These are phyloP conservation scores for Horisme vitalbata DNA, from an alignment of 2,888 invertebrate species.

Conservation along the genomic window DNA sequence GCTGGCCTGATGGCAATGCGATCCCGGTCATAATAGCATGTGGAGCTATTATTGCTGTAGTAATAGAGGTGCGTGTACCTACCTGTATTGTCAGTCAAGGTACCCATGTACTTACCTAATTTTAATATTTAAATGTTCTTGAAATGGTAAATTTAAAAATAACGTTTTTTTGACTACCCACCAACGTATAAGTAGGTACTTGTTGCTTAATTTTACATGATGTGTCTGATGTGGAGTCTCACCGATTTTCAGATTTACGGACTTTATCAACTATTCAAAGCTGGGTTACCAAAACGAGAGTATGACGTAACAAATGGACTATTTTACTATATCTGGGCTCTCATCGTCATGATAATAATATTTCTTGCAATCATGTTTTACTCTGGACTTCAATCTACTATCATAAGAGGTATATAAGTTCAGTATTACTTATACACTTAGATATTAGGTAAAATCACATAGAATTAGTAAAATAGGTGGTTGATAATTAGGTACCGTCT, in stretches of 20 bases:
- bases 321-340: constrained; percentile 71
- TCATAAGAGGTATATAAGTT: constrained; percentile 62
- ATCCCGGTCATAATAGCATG: constrained; percentile 73
- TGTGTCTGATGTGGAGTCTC: too few species aligned
- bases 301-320: constrained; percentile 73
- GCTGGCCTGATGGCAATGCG: constrained; percentile 77
- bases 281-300: constrained; percentile 65
- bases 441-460: too few species aligned
- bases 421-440: too few species aligned
- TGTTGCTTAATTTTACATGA: too few species aligned
- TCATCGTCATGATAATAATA: constrained; percentile 70
- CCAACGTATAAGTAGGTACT: too few species aligned
- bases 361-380: constrained; percentile 76
- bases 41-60: constrained; percentile 67
- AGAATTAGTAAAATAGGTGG: too few species aligned
- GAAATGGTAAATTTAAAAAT: too few species aligned
- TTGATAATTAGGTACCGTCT: too few species aligned
- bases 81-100: too few species aligned
- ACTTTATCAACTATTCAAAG: constrained; percentile 71
- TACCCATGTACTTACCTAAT: too few species aligned
- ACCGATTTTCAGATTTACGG: constrained; percentile 59
- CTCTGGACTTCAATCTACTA: constrained; percentile 73
- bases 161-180: too few species aligned
- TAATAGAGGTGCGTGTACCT: constrained; percentile 65
- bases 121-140: too few species aligned